Evolutionary conservation across 2,113 vertebrate genomes (phyloP).

Genomic region (Orycteropus afer): DNA sequence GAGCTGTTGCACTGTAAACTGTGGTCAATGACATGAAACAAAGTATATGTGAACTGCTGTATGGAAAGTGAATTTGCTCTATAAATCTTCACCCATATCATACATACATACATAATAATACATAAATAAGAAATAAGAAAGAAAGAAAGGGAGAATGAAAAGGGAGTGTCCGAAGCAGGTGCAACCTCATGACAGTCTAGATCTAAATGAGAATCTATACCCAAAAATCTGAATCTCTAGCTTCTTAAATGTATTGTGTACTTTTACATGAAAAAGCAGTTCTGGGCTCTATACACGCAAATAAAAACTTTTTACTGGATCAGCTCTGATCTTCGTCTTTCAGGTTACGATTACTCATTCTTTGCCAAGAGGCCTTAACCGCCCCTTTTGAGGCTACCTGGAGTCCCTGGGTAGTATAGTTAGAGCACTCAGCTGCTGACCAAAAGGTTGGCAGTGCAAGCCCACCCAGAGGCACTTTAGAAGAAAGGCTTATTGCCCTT

Average conservation of each 20-base stretch:
- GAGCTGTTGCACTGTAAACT: no score
- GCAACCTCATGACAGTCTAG: background rate
- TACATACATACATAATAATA: no score
- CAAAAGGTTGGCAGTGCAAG: background rate
- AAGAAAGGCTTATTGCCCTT: background rate
- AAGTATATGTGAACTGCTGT: no score
- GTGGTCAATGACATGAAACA: no score
- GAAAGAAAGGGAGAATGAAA: no score
- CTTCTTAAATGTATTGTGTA: background rate
- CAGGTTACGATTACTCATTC: background rate
- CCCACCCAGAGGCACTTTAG: background rate
- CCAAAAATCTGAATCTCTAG: background rate
- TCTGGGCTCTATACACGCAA: background rate
- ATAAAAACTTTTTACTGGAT: background rate
- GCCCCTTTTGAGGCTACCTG: background rate
- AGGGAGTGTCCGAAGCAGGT: background rate
- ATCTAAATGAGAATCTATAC: background rate
- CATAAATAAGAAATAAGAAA: no score
- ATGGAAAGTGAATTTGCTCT: no score
- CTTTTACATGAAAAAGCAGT: background rate
- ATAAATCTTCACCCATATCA: no score
- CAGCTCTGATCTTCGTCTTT: background rate
- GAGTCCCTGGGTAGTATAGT: background rate
- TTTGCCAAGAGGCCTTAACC: background rate
- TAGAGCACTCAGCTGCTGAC: background rate